These are phyloP conservation scores for Falco berigora DNA, from an alignment of 2,797 vertebrate genomes.

Conservation along the genomic window DNA sequence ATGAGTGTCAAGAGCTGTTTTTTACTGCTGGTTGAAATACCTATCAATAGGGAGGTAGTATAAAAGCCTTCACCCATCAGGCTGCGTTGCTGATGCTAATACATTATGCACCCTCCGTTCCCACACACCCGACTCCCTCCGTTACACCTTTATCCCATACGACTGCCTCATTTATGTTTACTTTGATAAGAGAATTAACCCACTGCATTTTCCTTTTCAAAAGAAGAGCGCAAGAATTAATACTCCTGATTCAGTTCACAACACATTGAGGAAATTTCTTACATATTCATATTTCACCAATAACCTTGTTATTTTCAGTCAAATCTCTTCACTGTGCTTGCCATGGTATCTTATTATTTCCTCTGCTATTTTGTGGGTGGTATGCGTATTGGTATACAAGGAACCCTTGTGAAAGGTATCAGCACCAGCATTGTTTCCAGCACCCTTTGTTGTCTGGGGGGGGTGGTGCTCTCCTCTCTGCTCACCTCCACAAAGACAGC, in stretches of 20 bases:
- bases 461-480: neutral
- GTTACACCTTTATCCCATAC: slow-evolving; percentile 16
- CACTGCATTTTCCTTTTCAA: neutral
- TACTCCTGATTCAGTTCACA: neutral
- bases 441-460: neutral
- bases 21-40: slow-evolving; percentile 73
- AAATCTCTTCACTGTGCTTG: neutral
- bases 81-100: slow-evolving; percentile 45
- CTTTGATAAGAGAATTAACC: neutral
- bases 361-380: neutral
- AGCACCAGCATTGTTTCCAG: neutral
- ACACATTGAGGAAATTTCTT: neutral
- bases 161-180: neutral
- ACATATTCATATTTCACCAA: neutral
- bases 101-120: slow-evolving; percentile 32
- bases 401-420: neutral
- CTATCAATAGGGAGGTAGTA: slow-evolving; percentile 69
- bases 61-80: slow-evolving; percentile 69
- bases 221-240: neutral
- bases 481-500: neutral
- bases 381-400: neutral
- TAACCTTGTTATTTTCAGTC: neutral
- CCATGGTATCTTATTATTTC: neutral
- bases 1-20: slow-evolving; percentile 76
- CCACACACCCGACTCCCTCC: slow-evolving; percentile 24